Evolutionary conservation across 1,140 invertebrate genomes (phyloP).

Genomic region (Zelostemma sp.): DNA sequence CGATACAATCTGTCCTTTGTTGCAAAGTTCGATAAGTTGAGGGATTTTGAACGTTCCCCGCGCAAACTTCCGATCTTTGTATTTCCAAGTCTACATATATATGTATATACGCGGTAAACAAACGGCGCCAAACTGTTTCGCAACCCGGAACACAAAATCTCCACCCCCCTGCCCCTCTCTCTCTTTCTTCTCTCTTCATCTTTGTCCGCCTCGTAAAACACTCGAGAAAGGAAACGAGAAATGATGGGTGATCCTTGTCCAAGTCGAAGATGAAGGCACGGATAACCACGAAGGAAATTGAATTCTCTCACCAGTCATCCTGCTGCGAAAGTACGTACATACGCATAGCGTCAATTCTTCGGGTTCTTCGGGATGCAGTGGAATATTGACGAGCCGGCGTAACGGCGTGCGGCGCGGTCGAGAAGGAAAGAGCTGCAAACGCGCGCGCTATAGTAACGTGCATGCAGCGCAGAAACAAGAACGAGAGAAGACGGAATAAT

Average conservation of each 20-base stretch:
- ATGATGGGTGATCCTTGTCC: constrained; percentile 47
- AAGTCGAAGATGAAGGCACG: constrained; percentile 61
- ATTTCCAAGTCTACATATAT: constrained; percentile 43
- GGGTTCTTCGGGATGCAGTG: constrained; percentile 48
- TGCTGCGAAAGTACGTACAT: constrained; percentile 55
- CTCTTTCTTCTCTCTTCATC: no score
- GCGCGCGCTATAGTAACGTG: constrained; percentile 16
- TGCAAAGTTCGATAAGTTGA: no score
- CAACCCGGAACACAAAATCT: constrained; percentile 40
- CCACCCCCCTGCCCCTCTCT: constrained; percentile 17
- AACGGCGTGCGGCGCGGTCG: constrained; percentile 36
- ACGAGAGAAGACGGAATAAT: constrained; percentile 43
- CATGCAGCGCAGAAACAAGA: constrained; percentile 37
- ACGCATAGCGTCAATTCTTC: constrained; percentile 45
- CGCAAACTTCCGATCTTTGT: neutral
- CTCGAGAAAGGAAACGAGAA: constrained; percentile 47
- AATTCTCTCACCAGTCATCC: constrained; percentile 67
- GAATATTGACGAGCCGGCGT: constrained; percentile 53
- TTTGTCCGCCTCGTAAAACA: constrained; percentile 33
- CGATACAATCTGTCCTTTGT: no score
- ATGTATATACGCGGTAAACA: no score
- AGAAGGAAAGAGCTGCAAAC: constrained; percentile 30
- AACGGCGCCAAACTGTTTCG: constrained; percentile 34
- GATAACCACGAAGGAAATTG: constrained; percentile 67
- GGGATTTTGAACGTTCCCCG: neutral